Evolutionary conservation across 1,140 invertebrate species (phyloP).

Genomic region (Oryctes rhinoceros): DNA sequence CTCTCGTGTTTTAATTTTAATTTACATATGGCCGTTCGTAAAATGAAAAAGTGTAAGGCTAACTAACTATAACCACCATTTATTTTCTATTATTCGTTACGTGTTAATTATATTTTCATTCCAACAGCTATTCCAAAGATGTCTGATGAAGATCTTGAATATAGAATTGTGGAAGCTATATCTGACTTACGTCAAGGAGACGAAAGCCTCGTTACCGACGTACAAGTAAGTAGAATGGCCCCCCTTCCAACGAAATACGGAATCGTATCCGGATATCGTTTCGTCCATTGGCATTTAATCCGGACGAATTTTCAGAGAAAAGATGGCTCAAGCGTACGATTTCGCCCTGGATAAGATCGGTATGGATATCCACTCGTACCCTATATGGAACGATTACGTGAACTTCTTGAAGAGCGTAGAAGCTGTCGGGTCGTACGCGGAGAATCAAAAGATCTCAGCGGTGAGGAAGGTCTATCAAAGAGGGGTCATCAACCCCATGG

Average conservation of each 20-base stretch:
- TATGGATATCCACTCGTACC: constrained; percentile 95
- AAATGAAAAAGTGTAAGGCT: no score
- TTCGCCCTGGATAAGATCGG: constrained; percentile 99
- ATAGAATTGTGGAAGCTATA: constrained; percentile 99
- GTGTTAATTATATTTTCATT: constrained; percentile 27
- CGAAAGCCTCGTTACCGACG: constrained; percentile 90
- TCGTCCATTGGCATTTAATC: constrained; percentile 47
- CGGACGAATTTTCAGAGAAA: constrained; percentile 77
- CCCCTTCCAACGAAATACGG: no score
- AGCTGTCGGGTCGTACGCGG: constrained; percentile 97
- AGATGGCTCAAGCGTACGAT: constrained; percentile 99
- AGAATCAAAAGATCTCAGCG: constrained; percentile 98
- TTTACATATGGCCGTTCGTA: no score
- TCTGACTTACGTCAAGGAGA: constrained; percentile 97
- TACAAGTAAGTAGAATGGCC: constrained; percentile 82
- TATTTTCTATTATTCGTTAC: no score
- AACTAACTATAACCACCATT: no score
- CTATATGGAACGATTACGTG: constrained; percentile 98
- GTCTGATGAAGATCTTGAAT: constrained; percentile 97
- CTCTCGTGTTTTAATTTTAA: no score
- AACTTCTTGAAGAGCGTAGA: constrained; percentile 97
- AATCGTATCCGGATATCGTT: background rate
- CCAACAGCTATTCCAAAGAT: constrained; percentile 92
- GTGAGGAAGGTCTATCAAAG: constrained; percentile 96
- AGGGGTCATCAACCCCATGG: constrained; percentile 95